Conservation (phyloP, 2,113 vertebrate species). For the Brachypteracias leptosomus region DNA sequence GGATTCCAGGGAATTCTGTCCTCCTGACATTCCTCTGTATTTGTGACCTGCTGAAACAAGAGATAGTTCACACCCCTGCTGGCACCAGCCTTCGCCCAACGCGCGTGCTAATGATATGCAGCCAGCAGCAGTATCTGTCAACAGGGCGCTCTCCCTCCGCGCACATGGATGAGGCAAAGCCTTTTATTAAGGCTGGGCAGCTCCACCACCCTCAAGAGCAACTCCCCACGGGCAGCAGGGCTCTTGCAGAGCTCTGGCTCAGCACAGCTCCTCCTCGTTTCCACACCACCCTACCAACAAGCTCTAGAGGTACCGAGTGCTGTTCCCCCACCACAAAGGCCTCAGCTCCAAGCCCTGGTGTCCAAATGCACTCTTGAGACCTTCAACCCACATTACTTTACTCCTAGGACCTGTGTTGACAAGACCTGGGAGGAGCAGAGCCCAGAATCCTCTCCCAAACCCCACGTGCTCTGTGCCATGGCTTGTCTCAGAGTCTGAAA, state of each 20-base stretch:
- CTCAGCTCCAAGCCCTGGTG: background rate
- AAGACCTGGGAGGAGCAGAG: background rate
- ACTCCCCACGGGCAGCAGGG: background rate
- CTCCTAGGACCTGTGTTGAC: background rate
- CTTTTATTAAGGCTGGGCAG: background rate
- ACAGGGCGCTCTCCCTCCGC: background rate
- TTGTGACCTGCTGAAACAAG: constrained; percentile 11
- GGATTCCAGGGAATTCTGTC: background rate
- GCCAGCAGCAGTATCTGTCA: constrained; percentile 48
- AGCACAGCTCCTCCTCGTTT: background rate
- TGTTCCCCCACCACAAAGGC: background rate
- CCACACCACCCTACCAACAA: background rate
- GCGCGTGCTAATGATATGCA: background rate
- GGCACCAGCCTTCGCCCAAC: background rate
- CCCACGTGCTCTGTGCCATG: background rate
- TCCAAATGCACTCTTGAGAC: background rate
- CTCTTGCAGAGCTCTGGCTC: background rate
- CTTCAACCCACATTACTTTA: background rate
- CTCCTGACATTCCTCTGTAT: background rate
- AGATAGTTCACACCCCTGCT: constrained; percentile 39
- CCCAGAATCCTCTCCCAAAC: background rate
- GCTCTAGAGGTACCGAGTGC: background rate
- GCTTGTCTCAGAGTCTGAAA: background rate
- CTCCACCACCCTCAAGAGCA: background rate
- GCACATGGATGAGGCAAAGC: background rate